Evolutionary conservation across 2,888 invertebrate genomes (phyloP).

Genomic region (Watsonalla binaria): DNA sequence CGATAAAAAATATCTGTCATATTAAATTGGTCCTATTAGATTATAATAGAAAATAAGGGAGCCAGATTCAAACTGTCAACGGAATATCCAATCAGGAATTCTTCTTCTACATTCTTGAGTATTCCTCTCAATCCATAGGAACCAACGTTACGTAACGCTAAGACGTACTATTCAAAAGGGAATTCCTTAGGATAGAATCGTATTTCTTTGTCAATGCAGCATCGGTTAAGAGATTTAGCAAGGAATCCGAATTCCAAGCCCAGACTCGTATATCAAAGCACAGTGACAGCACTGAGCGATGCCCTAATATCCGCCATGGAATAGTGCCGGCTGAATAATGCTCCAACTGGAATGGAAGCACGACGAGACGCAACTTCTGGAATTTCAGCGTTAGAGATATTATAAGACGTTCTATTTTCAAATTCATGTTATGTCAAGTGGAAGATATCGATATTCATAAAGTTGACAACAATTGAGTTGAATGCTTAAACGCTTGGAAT

Average conservation of each 20-base stretch:
- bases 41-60: too few species aligned
- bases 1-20: too few species aligned
- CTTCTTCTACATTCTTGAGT: too few species aligned
- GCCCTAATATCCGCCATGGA: slow-evolving; percentile 66
- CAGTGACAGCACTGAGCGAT: slow-evolving; percentile 59
- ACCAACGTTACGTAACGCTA: too few species aligned
- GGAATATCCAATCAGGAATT: too few species aligned
- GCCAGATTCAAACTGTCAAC: too few species aligned
- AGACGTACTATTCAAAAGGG: too few species aligned
- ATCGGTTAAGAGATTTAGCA: slow-evolving; percentile 15
- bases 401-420: neutral
- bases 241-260: slow-evolving; percentile 26
- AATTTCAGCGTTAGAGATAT: slow-evolving; percentile 4
- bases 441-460: neutral
- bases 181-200: neutral
- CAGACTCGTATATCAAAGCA: slow-evolving; percentile 43
- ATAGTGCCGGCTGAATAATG: slow-evolving; percentile 38
- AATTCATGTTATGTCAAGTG: neutral
- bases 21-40: too few species aligned
- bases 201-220: slow-evolving; percentile 5
- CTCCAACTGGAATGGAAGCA: slow-evolving; percentile 11
- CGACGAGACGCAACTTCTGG: slow-evolving; percentile 13
- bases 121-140: too few species aligned
- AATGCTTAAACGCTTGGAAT: neutral
- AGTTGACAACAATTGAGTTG: neutral